Conservation (phyloP, 2,113 vertebrate species). For the Cricetomys ansorgei region DNA sequence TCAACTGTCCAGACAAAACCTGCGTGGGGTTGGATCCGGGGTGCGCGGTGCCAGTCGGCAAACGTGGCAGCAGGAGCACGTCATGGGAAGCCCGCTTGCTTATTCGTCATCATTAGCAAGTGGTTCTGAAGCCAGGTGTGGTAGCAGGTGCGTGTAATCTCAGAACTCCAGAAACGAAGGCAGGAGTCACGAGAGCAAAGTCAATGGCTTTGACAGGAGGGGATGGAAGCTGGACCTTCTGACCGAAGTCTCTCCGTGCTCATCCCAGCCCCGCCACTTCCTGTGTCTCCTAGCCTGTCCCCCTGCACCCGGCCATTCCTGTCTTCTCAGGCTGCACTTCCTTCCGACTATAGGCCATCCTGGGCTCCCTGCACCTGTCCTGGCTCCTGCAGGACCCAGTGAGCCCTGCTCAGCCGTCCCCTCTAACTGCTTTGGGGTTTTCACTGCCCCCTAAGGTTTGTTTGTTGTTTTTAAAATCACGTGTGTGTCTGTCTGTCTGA, state of each 20-base stretch:
- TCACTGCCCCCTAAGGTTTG: not conserved
- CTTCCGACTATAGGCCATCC: not conserved
- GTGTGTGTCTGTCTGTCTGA: not conserved
- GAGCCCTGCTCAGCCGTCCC: not conserved
- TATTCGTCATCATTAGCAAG: conserved; percentile 16
- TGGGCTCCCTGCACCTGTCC: not conserved
- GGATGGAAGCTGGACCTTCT: not conserved
- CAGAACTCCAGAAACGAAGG: not conserved
- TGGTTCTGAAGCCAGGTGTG: not conserved
- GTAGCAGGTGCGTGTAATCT: not conserved
- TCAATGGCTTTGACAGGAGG: not conserved
- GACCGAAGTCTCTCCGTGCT: not conserved
- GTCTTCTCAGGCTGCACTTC: not conserved
- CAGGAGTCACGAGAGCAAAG: not conserved
- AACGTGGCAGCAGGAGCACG: not conserved
- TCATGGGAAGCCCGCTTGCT: not conserved
- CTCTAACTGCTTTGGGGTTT: not conserved
- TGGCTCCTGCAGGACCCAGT: not conserved
- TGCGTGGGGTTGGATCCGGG: not conserved
- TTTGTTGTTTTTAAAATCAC: not conserved
- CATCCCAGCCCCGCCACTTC: not conserved
- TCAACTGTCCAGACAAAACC: not conserved
- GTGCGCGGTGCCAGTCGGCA: not conserved
- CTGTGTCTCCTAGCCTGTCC: not conserved
- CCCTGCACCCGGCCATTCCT: not conserved